Base-by-base conservation (phyloP, 2,113 vertebrate genomes). In the Pteronura brasiliensis region DNA sequence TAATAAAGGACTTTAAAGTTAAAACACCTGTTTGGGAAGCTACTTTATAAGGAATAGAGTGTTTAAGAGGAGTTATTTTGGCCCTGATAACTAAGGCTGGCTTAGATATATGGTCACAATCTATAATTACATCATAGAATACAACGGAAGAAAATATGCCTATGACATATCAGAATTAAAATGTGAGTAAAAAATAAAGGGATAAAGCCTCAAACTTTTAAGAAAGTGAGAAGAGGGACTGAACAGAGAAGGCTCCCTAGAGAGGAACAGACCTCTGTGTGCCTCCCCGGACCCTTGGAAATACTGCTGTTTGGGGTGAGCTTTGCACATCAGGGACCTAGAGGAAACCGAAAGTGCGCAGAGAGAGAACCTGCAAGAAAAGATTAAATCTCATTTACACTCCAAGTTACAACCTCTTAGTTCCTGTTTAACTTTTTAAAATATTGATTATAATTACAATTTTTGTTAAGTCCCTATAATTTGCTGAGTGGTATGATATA, bases 371-470 rank as follows among this genome's bases (percentile, higher is more conserved):
- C 36, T 31, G 29, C 11, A 61, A 34, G 31, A 83, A 72, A 89
- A 94, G 52, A 13, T n/a, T 44, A 92, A 72, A 71, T 74, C 84
- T 80, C 72, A 63, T 17, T 71, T 47, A 88, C 44, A 14, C 61
- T 84, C 21, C n/a, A 69, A 81, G 39, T 77, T 77, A 39, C 6
- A 88, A 57, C 10, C 42, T 80, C 20, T 92, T 17, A 65, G 61
- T 71, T 77, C 39, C 59, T 80, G 63, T 9, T 91, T 82, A 81
- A 63, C 42, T 87, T 91, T 44, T 82, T 91, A 82, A 87, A 76
- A 95, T 90, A 77, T 34, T 93, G 80, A 93, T 84, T 89, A 85
- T 61, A 90, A 90, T 69, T 59, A 55, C 65, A 76, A 36, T 81
- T 85, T 85, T 42, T 90, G 15, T 79, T 79, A 23, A 63, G 63